Evolutionary conservation across 2,797 vertebrate genomes (phyloP).

Genomic region (Syndactyla subalaris): DNA sequence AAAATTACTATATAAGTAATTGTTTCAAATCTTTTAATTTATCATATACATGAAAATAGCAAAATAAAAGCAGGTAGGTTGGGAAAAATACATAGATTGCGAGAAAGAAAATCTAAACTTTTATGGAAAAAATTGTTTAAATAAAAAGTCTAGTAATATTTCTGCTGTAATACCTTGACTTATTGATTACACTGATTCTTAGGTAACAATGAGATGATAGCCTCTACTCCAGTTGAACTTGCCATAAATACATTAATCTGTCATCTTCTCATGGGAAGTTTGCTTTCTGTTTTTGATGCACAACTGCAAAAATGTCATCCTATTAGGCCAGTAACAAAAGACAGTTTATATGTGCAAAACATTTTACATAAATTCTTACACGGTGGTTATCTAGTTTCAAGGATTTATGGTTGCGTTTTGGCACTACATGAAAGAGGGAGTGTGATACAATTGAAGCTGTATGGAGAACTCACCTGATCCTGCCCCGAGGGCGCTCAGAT

Average conservation of each 20-base stretch:
- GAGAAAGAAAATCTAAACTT: not conserved
- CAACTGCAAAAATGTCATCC: not conserved
- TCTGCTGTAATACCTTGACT: not conserved
- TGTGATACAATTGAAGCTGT: not conserved
- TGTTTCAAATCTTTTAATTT: not conserved
- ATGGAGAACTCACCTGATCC: conserved; percentile 88
- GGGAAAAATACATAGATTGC: not conserved
- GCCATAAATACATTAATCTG: not conserved
- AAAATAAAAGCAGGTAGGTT: not conserved
- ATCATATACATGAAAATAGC: not conserved
- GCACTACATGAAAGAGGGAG: not conserved
- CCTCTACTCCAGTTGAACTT: not conserved
- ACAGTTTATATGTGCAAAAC: not conserved
- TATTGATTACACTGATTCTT: not conserved
- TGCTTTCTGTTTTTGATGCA: not conserved
- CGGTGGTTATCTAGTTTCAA: not conserved
- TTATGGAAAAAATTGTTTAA: not conserved
- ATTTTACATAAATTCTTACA: not conserved
- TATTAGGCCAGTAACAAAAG: not conserved
- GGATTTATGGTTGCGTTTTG: not conserved
- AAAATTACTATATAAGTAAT: not conserved
- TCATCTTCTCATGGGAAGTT: not conserved
- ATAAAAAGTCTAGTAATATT: not conserved
- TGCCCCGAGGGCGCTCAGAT: conserved; percentile 91
- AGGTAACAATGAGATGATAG: not conserved